Evolutionary conservation across 64 coral and sea anemone species (phyloP), one percentile per base, ranked within the genome.

Genomic region (Platygyra sinensis): DNA sequence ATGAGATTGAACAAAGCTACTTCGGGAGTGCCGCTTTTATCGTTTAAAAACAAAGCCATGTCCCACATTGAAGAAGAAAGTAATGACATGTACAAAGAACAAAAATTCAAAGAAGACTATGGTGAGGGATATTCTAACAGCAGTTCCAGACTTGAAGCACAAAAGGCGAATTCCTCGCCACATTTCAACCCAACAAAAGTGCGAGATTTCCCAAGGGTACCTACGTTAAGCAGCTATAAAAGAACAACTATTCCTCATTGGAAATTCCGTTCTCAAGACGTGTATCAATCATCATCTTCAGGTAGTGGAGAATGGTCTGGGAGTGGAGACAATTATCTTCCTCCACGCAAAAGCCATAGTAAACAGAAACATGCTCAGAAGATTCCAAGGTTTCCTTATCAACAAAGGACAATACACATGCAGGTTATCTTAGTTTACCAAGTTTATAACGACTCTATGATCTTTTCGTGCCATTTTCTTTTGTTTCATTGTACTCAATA

Each of bases 241-340:
- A 85, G 81, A 31, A 85, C 81, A n/a, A 51, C 60, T 4, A 72
- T 71, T 85, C 61, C 81, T 49, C 1, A 8, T 22, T 18, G 10
- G 24, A 42, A 77, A 42, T 77, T 42, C 8, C 38, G 4, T 50
- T 27, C 28, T 33, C 78, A 69, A 8, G 20, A n/a, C 29, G 25
- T 22, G 20, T 52, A n/a, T 18, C 8, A 77, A 36, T 60, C 25
- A 30, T 62, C 19, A 63, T 22, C 62, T 72, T 25, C 22, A 17
- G 42, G 81, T 31, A 67, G 81, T 19, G 81, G 81, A 16, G 81
- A 71, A 36, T 63, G 18, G 31, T 85, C 81, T 24, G 81, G 81
- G 1, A 85, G 81, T 30, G 62, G 81, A 25, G 81, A 71, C 17
- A 13, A 50, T 33, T 11, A 15, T 13, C 18, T 38, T 5, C 20